A percentile compares a stretch with the other conserved stretches of the same genome.
Evolutionary conservation across 37 sponge, comb jelly and placozoan species (phyloP).

Genomic region (Oscarella lobularis): DNA sequence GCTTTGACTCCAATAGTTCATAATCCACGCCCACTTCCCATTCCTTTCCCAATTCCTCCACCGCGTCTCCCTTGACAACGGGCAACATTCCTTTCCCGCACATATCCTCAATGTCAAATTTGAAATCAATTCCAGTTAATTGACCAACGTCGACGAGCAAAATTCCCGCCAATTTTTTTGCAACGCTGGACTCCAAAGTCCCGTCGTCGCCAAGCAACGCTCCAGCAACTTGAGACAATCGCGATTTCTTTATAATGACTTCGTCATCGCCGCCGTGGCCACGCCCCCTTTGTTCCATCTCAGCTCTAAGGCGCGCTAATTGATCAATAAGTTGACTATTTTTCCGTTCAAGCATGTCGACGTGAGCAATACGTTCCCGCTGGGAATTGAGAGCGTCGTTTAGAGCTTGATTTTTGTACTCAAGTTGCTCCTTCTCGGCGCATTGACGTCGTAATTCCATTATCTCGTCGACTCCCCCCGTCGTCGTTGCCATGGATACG

Average conservation of each 20-base stretch:
- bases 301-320: not conserved
- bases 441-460: not conserved
- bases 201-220: not conserved
- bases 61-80: not conserved
- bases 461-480: not conserved
- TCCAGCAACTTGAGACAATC: not conserved
- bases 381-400: not conserved
- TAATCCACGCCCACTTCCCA: not conserved
- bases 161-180: not conserved
- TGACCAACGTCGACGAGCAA: not conserved
- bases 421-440: not conserved
- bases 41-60: not conserved
- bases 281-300: not conserved
- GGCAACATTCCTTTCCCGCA: not conserved
- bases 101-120: not conserved
- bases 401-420: not conserved
- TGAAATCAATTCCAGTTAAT: not conserved
- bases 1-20: not conserved
- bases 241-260: not conserved
- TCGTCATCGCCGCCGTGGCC: not conserved
- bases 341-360: not conserved
- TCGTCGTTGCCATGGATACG: too few species aligned
- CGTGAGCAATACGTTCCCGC: not conserved
- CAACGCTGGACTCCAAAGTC: not conserved
- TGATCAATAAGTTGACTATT: not conserved